These are phyloP conservation scores for Plebejus argus DNA, from an alignment of 2,888 invertebrate genomes.

Conservation along the genomic window DNA sequence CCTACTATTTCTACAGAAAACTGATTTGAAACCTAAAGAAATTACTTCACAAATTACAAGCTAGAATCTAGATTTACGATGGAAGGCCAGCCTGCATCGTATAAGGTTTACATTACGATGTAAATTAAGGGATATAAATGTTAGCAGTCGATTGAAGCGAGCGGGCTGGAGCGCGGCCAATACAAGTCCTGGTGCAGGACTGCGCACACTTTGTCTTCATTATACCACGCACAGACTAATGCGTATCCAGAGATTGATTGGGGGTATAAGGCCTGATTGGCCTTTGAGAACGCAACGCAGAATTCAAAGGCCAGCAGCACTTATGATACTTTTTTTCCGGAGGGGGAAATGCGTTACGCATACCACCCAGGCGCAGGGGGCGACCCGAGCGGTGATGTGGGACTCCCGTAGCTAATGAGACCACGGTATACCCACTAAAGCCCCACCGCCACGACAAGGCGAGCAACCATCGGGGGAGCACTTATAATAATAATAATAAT, in stretches of 20 bases:
- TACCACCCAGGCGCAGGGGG: too few relatives aligned
- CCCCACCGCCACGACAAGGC: too few relatives aligned
- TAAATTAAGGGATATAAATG: conserved; percentile 36
- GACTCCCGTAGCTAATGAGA: too few relatives aligned
- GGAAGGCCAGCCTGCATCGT: neutral
- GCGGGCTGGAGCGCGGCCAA: conserved; percentile 49
- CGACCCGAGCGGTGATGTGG: too few relatives aligned
- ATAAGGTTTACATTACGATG: conserved; percentile 32
- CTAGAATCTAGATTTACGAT: neutral
- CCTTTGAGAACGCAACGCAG: neutral
- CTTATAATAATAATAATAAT: too few relatives aligned
- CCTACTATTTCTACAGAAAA: neutral
- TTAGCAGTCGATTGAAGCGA: conserved; percentile 37
- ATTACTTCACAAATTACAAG: neutral
- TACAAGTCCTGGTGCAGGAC: conserved; percentile 50
- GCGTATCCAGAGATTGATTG: conserved; percentile 54
- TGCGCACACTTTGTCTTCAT: conserved; percentile 58
- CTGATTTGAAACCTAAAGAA: neutral
- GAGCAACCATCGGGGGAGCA: too few relatives aligned
- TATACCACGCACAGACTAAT: conserved; percentile 54
- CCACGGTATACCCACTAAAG: too few relatives aligned
- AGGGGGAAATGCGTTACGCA: too few relatives aligned
- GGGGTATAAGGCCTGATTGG: neutral
- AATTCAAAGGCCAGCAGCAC: neutral
- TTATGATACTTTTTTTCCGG: neutral